These are phyloP conservation scores for Sclerurus mexicanus DNA, from an alignment of 2,113 vertebrate genomes.

Conservation along the genomic window DNA sequence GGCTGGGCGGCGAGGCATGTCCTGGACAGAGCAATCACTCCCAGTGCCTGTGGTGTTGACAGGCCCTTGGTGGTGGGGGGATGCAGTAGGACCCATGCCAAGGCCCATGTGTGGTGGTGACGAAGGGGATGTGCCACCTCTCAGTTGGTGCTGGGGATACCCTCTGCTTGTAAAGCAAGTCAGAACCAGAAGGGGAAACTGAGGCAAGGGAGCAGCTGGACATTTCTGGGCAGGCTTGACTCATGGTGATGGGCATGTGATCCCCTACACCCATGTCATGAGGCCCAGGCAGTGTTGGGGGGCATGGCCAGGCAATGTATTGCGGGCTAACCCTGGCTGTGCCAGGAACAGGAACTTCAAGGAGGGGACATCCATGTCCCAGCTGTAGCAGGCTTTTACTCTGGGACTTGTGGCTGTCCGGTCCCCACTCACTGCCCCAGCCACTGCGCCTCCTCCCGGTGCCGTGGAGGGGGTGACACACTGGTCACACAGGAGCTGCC, in stretches of 20 bases:
- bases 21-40: slow-evolving; percentile 33
- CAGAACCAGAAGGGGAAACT: not conserved
- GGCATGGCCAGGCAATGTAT: rapidly evolving
- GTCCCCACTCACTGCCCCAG: not conserved
- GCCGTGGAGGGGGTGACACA: rapidly evolving
- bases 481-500: not conserved
- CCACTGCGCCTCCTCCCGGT: not conserved
- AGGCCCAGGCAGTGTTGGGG: not conserved
- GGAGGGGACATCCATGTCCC: not conserved
- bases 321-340: rapidly evolving
- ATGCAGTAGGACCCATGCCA: rapidly evolving
- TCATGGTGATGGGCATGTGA: not conserved
- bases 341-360: not conserved
- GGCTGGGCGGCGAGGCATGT: slow-evolving; percentile 44
- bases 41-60: rapidly evolving
- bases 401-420: not conserved
- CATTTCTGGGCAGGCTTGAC: not conserved
- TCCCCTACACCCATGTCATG: rapidly evolving
- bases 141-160: not conserved
- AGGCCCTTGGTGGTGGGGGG: not conserved
- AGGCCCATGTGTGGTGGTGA: not conserved
- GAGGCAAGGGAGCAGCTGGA: not conserved
- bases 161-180: not conserved
- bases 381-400: not conserved
- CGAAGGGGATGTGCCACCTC: not conserved